Conservation (phyloP, 2,113 vertebrate genomes). For the Apaloderma vittatum region DNA sequence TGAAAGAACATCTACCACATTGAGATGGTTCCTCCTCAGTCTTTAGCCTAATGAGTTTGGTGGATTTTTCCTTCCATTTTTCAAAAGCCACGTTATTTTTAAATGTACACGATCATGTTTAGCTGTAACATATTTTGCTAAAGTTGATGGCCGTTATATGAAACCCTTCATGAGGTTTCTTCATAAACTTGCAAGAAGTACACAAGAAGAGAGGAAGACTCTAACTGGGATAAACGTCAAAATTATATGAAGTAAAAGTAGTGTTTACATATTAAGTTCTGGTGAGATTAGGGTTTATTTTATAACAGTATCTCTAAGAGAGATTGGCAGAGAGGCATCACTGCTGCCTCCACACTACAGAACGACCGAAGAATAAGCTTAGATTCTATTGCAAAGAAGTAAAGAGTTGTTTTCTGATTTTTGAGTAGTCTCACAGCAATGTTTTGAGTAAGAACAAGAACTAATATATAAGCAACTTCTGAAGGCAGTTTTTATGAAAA, state of each 20-base stretch:
- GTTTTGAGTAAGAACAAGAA: background rate
- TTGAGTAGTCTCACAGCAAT: background rate
- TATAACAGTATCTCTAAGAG: background rate
- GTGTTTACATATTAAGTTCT: background rate
- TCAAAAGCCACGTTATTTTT: background rate
- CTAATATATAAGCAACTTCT: background rate
- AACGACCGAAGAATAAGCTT: background rate
- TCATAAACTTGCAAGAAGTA: background rate
- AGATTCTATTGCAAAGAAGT: background rate
- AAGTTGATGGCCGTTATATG: background rate
- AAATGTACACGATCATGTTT: background rate
- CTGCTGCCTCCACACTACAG: background rate
- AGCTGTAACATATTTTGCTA: background rate
- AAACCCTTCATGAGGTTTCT: background rate
- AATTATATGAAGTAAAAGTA: background rate
- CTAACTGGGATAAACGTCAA: background rate
- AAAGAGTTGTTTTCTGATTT: background rate
- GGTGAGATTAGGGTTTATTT: background rate
- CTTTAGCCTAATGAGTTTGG: background rate
- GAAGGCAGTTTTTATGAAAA: background rate
- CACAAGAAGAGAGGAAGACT: background rate
- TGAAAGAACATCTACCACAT: background rate
- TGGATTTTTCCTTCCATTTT: background rate
- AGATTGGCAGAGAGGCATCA: background rate
- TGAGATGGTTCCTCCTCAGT: background rate